Base-by-base conservation (phyloP, 2,888 invertebrate species). In the Machimus rusticus region DNA sequence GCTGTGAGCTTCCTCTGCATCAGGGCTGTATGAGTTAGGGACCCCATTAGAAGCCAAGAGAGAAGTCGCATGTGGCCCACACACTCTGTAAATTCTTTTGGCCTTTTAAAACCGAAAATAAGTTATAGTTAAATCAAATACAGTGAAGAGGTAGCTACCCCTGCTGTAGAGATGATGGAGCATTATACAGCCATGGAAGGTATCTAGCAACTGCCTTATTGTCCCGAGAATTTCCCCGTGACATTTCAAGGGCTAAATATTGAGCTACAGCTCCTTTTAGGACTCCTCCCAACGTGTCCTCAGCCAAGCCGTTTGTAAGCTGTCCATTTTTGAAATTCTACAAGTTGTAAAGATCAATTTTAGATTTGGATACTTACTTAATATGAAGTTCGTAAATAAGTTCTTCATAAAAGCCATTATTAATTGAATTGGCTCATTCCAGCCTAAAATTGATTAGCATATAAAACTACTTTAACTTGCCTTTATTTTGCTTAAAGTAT, bases 401-500 rank as follows among this genome's bases (percentile, higher is more conserved):
- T n/a, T n/a, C n/a, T n/a, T n/a, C n/a, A n/a, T n/a, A n/a, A n/a
- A n/a, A n/a, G n/a, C n/a, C n/a, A n/a, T n/a, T n/a, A n/a, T n/a
- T n/a, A n/a, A n/a, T n/a, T n/a, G n/a, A n/a, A n/a, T n/a, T n/a
- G n/a, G n/a, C n/a, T n/a, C n/a, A n/a, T n/a, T n/a, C n/a, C n/a
- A n/a, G n/a, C n/a, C n/a, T n/a, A n/a, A n/a, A n/a, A n/a, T n/a
- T 46, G 5, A 46, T 46, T 16, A 14, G 9, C 4, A 14, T 14
- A 43, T 43, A 43, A 12, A 43, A 1, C 16, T 39, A 39, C 81
- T 16, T 23, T 3, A 55, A 8, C 5, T 82, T 46, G 98, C 98
- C 96, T 99, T 99, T 89, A 99, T 96, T 94, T 99, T 99, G 90
- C 97, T 97, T 87, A 99, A 94, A 0, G 99, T 97, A 91, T 99